Evolutionary conservation across 2,113 vertebrate genomes (phyloP).

Genomic region (Odontophorus gujanensis): DNA sequence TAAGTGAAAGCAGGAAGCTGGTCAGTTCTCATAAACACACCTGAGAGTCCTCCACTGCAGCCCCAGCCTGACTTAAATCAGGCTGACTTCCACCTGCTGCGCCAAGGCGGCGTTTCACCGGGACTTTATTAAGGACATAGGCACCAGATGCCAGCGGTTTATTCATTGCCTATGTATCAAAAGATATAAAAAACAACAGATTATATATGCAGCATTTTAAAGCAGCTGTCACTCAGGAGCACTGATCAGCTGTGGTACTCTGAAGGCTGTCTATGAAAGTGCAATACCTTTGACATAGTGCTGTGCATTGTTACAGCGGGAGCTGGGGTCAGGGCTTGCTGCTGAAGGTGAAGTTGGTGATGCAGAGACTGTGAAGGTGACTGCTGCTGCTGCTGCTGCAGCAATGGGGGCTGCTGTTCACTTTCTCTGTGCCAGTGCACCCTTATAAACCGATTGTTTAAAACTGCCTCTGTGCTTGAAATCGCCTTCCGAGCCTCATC

Average conservation of each 20-base stretch:
- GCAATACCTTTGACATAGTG: constrained; percentile 78
- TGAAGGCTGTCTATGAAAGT: accelerated
- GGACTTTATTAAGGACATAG: constrained; percentile 92
- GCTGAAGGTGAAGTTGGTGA: constrained; percentile 79
- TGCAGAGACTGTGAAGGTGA: constrained; percentile 74
- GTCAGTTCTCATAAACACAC: constrained; percentile 65
- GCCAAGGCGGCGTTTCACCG: constrained; percentile 87
- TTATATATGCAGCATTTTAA: accelerated
- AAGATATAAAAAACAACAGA: accelerated
- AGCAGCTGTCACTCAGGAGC: accelerated
- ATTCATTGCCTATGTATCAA: constrained; percentile 79
- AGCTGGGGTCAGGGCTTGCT: constrained; percentile 70
- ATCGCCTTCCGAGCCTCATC: constrained; percentile 94
- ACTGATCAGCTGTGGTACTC: background rate
- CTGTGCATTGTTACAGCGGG: constrained; percentile 75
- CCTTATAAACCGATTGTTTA: constrained; percentile 95
- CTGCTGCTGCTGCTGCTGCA: constrained; percentile 75
- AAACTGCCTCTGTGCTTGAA: constrained; percentile 92
- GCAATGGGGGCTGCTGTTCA: constrained; percentile 61
- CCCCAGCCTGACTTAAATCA: constrained; percentile 77
- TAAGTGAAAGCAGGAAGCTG: accelerated
- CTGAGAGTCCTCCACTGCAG: constrained; percentile 77
- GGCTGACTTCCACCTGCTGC: constrained; percentile 71
- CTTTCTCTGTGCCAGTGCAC: constrained; percentile 94
- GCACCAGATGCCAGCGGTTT: constrained; percentile 87